Evolutionary conservation across 2,113 vertebrate species (phyloP), one percentile per base, ranked within the genome.

Genomic region (Sinocyclocheilus rhinocerous): DNA sequence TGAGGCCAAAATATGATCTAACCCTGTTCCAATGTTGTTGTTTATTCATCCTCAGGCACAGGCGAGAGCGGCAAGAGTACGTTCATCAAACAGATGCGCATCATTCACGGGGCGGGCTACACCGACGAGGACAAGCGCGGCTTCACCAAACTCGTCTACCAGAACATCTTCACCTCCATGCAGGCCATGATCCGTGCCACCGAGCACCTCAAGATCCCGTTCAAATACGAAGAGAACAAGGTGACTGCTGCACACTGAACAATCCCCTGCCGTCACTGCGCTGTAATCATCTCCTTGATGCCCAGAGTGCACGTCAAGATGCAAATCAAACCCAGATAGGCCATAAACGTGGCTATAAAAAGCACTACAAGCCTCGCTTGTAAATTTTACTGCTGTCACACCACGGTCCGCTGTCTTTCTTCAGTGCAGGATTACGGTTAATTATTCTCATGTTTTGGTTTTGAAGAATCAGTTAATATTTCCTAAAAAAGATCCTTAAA

Each of bases 41-140:
- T 16, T 57, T 8, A 8, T 16, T 16, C 2, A 26, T 26, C 33
- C 20, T 4, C 90, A 98, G 97, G 97, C n/a, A 95, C 97, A 0
- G 97, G 97, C 1, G 97, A 98, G 93, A 97, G 97, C 4, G 97
- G 97, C 6, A 98, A 98, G 80, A 98, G 97, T 90, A 98, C 97
- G 0, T 98, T 97, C 91, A 97, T 98, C 92, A 98, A 98, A 87
- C 97, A 98, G 91, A 96, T 98, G 97, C 94, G 96, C 48, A 97
- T 97, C 89, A 97, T 98, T 89, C 96, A 98, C 0, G 97, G 97
- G 0, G 92, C 95, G 0, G 97, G 97, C 33, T 98, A 96, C 92
- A 96, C 96, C 0, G 97, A 97, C 29, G 96, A 97, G 67, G 97
- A 98, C 26, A 95, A 96, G 79, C 93, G 92, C 55, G 95, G 93